Conservation (phyloP, 1,140 invertebrate genomes). For the Pseudomyrmex pallidus region DNA sequence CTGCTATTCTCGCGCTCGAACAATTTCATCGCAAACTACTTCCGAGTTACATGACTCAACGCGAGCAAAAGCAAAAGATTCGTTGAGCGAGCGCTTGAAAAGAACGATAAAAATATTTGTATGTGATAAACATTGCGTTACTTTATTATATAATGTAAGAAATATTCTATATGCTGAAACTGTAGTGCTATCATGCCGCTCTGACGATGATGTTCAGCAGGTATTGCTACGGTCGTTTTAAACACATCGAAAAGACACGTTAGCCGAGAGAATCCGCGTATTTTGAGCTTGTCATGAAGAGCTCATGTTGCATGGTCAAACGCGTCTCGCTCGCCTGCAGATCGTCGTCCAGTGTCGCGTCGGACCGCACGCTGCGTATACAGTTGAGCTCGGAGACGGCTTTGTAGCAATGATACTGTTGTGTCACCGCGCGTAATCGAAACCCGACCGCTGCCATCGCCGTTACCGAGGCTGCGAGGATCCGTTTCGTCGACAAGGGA, state of each 20-base stretch:
- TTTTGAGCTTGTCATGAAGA: constrained; percentile 59
- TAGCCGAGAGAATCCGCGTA: constrained; percentile 46
- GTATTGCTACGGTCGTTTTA: constrained; percentile 19
- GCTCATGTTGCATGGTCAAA: constrained; percentile 68
- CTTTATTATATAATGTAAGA: too few species aligned
- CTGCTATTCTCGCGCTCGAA: constrained; percentile 17
- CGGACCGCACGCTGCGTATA: constrained; percentile 34
- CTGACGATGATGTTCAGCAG: background rate
- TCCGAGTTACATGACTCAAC: constrained; percentile 11
- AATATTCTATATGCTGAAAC: too few species aligned
- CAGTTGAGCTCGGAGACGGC: constrained; percentile 59
- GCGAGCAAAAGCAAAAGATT: background rate
- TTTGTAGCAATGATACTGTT: constrained; percentile 80
- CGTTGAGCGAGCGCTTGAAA: background rate
- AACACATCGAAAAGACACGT: background rate
- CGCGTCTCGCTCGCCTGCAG: constrained; percentile 14
- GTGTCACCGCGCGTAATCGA: constrained; percentile 74
- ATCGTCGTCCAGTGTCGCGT: constrained; percentile 42
- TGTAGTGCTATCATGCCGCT: too few species aligned
- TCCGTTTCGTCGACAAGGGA: constrained; percentile 65
- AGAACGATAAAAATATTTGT: background rate
- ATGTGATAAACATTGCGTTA: too few species aligned
- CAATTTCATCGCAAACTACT: constrained; percentile 34
- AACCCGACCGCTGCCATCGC: constrained; percentile 54
- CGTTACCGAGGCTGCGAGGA: constrained; percentile 43